These are phyloP conservation scores for Pitta sordida DNA, from an alignment of 2,113 vertebrate species.

Conservation along the genomic window DNA sequence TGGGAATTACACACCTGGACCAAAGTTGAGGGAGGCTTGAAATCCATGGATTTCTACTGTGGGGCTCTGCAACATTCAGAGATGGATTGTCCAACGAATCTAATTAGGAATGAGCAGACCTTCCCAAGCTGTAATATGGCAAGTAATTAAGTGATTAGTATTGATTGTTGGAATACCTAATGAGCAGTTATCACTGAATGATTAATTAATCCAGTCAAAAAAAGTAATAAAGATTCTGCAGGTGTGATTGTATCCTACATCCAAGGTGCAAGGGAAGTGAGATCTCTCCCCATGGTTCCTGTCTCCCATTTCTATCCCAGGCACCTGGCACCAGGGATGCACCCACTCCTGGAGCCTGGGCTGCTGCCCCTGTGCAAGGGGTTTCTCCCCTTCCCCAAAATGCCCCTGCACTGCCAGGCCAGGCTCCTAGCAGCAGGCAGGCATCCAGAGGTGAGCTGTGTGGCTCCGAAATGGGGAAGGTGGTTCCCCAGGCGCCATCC, in stretches of 20 bases:
- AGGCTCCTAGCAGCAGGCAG: neutral
- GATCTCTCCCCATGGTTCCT: rapidly evolving
- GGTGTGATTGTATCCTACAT: neutral
- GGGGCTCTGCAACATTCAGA: neutral
- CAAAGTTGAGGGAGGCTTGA: neutral
- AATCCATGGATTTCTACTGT: neutral
- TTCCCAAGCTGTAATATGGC: neutral
- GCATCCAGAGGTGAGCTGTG: neutral
- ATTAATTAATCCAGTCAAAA: constrained; percentile 66
- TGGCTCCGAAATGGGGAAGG: neutral
- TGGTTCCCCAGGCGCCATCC: neutral
- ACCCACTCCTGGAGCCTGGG: neutral
- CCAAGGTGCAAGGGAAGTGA: rapidly evolving
- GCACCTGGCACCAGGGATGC: neutral
- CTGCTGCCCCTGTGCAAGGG: neutral
- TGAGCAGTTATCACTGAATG: constrained; percentile 53
- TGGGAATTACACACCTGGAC: rapidly evolving
- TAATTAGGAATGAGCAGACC: constrained; percentile 52
- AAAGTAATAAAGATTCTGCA: constrained; percentile 18
- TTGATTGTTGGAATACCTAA: constrained; percentile 61
- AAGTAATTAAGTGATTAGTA: constrained; percentile 70
- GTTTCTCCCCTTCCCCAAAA: neutral
- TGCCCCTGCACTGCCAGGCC: neutral
- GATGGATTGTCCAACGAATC: constrained; percentile 6
- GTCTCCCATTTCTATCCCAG: neutral